Evolutionary conservation across 2,113 vertebrate genomes (phyloP).

Genomic region (Phoenicopterus ruber): DNA sequence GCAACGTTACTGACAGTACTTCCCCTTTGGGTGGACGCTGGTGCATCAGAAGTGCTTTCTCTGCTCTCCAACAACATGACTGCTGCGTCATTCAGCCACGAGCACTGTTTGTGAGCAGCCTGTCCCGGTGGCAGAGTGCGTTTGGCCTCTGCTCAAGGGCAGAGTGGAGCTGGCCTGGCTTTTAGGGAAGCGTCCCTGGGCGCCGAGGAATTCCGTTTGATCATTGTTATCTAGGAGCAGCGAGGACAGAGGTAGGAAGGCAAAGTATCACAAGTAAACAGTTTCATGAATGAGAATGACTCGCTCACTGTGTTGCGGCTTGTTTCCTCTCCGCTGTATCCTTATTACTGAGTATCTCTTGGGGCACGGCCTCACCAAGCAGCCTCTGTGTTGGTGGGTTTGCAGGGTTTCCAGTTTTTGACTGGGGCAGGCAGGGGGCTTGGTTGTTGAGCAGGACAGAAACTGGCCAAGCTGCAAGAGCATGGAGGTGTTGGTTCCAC

Average conservation of each 20-base stretch:
- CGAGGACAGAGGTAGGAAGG: neutral
- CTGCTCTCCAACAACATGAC: accelerated
- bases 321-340: neutral
- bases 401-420: neutral
- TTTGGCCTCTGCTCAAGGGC: neutral
- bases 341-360: neutral
- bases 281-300: neutral
- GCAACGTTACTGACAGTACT: accelerated
- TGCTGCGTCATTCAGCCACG: accelerated
- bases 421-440: no score
- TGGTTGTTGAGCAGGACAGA: neutral
- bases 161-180: neutral
- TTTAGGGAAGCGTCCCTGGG: neutral
- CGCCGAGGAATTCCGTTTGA: neutral
- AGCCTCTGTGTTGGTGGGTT: neutral
- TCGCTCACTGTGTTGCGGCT: neutral
- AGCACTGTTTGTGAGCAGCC: neutral
- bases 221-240: neutral
- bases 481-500: accelerated
- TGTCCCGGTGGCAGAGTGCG: accelerated
- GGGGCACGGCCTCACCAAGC: neutral
- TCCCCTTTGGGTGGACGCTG: accelerated
- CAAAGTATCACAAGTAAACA: neutral
- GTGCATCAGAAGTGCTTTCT: neutral
- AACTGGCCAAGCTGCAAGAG: neutral